Base-by-base conservation (phyloP, 64 coral and sea anemone genomes). In the Astreopora myriophthalma region DNA sequence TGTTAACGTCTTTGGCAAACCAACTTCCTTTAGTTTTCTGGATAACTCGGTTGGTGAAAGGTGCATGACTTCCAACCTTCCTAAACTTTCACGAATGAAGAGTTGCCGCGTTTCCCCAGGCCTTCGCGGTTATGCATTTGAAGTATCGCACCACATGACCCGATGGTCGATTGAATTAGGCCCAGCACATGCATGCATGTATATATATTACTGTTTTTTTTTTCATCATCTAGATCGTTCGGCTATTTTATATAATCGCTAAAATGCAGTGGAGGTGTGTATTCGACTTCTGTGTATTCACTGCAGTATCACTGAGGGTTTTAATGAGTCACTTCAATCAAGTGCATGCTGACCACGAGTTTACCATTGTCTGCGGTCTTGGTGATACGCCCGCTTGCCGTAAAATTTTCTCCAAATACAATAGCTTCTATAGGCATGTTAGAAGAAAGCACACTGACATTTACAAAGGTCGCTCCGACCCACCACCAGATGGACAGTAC, bases 361-460 rank as follows among this genome's bases (percentile, higher is more conserved):
- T 76, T 76, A 37, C 6, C 44, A 13, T 76, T 11, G 24, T 48
- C 73, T 76, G 73, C 26, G 73, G 35, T 48, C 73, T 76, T 22
- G 73, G 73, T 37, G 73, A 48, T 26, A 22, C 36, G 22, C n/a
- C 10, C 0, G 20, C 35, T 46, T 76, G 73, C 73, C 39, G 24
- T 1, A 76, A 76, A n/a, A 14, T 76, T 76, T 76, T 44, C 73
- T 23, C 19, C 39, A 44, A 76, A 23, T 44, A 27, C 73, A 76
- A 76, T 8, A 76, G 38, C 40, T 76, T 76, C 26, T 76, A 76
- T 23, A 76, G 46, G 12, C 73, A 76, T 23, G 37, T 76, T 35
- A 37, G 73, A 44, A 76, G 73, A 35, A 76, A 48, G 33, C 73
- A 76, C 36, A 23, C 20, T 37, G 73, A 76, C 46, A 38, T 76